Conservation (phyloP, 2,113 vertebrate genomes). For the Rhea americana region DNA sequence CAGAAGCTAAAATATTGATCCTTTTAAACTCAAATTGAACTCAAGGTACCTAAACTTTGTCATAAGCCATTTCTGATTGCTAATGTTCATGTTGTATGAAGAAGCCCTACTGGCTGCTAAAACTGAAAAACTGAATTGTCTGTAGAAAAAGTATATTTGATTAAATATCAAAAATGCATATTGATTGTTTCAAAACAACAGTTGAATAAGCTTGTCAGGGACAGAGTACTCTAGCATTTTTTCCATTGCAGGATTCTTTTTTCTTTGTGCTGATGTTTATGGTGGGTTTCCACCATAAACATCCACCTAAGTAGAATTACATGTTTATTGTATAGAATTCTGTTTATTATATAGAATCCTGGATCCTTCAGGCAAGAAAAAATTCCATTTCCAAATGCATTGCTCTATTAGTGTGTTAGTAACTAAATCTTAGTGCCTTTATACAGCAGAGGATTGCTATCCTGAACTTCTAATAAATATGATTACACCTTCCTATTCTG, state of each 20-base stretch:
- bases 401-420: background rate
- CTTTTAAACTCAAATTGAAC: background rate
- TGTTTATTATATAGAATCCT: background rate
- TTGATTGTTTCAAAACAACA: background rate
- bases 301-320: background rate
- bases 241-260: background rate
- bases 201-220: background rate
- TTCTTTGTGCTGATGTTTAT: background rate
- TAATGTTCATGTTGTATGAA: background rate
- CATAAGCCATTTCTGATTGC: background rate
- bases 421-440: background rate
- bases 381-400: background rate
- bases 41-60: background rate
- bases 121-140: background rate
- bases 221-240: rapidly evolving
- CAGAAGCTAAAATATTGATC: background rate
- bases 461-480: background rate
- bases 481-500: too few species aligned
- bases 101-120: background rate
- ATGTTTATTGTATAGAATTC: background rate
- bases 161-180: background rate
- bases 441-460: background rate
- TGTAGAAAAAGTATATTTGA: background rate
- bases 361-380: background rate
- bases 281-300: background rate